Conservation (phyloP, 2,113 vertebrate species). For the Athene noctua region DNA sequence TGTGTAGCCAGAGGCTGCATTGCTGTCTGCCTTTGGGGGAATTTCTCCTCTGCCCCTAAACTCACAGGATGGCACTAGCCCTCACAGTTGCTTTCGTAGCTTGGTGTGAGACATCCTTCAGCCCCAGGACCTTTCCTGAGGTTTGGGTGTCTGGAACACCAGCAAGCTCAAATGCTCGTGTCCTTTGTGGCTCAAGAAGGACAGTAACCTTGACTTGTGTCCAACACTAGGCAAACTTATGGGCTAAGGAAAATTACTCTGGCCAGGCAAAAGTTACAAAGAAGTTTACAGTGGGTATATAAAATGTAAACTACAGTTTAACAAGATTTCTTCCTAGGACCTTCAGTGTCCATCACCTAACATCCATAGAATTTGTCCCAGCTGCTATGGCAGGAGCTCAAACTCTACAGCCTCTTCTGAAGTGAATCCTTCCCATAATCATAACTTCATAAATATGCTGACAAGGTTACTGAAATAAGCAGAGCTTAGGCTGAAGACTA, state of each 20-base stretch:
- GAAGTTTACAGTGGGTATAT: not conserved
- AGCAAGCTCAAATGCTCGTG: no score
- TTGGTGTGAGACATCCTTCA: not conserved
- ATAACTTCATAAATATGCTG: not conserved
- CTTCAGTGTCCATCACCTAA: not conserved
- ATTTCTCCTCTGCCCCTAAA: not conserved
- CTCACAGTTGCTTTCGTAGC: not conserved
- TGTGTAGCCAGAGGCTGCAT: not conserved
- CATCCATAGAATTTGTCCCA: not conserved
- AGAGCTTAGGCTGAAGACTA: not conserved
- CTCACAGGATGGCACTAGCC: not conserved
- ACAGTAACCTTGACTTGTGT: not conserved
- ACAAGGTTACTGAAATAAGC: fast-evolving
- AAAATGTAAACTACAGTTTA: not conserved
- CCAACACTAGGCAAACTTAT: not conserved
- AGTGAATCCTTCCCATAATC: not conserved
- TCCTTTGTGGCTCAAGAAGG: not conserved
- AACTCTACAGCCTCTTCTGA: not conserved
- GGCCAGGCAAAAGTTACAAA: not conserved
- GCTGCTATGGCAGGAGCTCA: not conserved
- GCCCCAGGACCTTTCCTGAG: not conserved
- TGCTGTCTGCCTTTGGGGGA: not conserved
- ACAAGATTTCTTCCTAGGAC: not conserved
- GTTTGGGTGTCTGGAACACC: not conserved
- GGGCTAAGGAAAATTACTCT: not conserved